Evolutionary conservation across 2,888 invertebrate species (phyloP).

Genomic region (Dicycla oo): DNA sequence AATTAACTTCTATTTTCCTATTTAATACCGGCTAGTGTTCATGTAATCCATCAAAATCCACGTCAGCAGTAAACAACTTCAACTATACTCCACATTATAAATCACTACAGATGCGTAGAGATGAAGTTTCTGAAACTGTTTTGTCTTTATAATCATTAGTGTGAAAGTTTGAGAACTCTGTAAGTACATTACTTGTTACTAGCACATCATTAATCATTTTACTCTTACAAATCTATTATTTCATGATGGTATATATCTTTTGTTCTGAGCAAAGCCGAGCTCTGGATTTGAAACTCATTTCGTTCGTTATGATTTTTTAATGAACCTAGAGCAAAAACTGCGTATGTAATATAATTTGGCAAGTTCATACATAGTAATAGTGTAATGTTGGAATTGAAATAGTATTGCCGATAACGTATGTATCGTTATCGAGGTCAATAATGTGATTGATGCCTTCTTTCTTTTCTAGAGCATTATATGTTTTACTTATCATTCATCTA

Average conservation of each 20-base stretch:
- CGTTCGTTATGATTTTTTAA: conserved; percentile 37
- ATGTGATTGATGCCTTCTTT: conserved; percentile 9
- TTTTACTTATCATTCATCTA: background rate
- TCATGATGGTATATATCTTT: conserved; percentile 47
- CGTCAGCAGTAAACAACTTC: conserved; percentile 44
- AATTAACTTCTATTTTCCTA: background rate
- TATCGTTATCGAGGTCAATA: background rate
- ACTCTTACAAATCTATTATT: conserved; percentile 65
- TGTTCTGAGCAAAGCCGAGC: conserved; percentile 40
- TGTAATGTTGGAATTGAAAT: conserved; percentile 19
- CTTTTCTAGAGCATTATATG: background rate
- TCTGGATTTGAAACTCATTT: conserved; percentile 51
- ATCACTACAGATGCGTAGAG: conserved; percentile 60
- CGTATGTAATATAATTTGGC: conserved; percentile 38
- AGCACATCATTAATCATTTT: conserved; percentile 62
- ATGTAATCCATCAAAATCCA: conserved; percentile 37
- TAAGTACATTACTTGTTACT: conserved; percentile 62
- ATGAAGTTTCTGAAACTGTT: conserved; percentile 63
- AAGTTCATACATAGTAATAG: conserved; percentile 1
- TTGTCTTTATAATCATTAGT: conserved; percentile 67
- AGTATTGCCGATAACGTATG: conserved; percentile 14
- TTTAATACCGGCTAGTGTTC: background rate
- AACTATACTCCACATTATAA: conserved; percentile 52
- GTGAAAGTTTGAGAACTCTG: conserved; percentile 61
- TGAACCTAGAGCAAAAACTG: conserved; percentile 24